These are phyloP conservation scores for Elgonia sp. DNA, from an alignment of 2,888 invertebrate species.

Conservation along the genomic window DNA sequence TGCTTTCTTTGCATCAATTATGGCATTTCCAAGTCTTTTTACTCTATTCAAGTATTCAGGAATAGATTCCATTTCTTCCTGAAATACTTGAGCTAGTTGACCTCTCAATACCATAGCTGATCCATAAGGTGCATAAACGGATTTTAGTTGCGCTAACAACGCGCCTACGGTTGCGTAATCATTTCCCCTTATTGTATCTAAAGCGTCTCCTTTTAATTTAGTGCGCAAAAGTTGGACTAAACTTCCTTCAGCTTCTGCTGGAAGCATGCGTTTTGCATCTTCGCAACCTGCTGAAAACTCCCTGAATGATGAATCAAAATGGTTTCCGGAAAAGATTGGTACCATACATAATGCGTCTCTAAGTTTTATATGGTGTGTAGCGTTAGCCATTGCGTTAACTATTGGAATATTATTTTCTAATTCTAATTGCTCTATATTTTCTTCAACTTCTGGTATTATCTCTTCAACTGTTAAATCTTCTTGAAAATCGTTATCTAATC, in stretches of 20 bases:
- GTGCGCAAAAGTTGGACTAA: not conserved
- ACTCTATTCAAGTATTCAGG: not conserved
- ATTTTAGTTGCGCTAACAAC: not conserved
- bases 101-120: not conserved
- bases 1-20: not conserved
- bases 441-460: too few relatives aligned
- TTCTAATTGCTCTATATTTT: too few relatives aligned
- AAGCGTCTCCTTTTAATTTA: not conserved
- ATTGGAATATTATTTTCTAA: too few relatives aligned
- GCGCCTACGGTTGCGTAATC: not conserved
- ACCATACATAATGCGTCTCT: not conserved
- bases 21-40: not conserved
- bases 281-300: constrained; percentile 9
- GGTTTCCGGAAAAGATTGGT: constrained; percentile 11
- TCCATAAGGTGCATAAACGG: not conserved
- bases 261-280: constrained; percentile 22
- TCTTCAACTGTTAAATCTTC: too few relatives aligned
- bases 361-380: too few relatives aligned
- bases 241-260: constrained; percentile 5
- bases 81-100: not conserved
- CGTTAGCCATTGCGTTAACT: too few relatives aligned
- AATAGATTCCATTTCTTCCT: not conserved
- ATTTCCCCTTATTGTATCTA: not conserved
- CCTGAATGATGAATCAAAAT: not conserved
- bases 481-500: too few relatives aligned